Conservation (phyloP, 2,113 vertebrate genomes). For the Cynocephalus volans region DNA sequence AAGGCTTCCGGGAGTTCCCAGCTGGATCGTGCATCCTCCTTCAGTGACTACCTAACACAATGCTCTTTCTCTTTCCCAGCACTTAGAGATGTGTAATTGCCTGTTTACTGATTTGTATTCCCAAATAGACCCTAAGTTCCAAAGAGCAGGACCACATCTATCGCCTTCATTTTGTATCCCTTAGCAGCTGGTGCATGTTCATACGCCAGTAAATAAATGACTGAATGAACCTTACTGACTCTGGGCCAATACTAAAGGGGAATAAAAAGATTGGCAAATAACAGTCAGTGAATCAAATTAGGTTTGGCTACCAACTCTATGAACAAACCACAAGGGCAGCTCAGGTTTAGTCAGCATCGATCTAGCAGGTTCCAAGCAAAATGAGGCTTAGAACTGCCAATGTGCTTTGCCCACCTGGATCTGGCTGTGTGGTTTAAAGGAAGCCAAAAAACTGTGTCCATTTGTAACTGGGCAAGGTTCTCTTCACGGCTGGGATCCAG, state of each 20-base stretch:
- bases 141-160: not conserved
- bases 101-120: not conserved
- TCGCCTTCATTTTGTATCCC: not conserved
- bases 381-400: not conserved
- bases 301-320: not conserved
- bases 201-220: conserved; percentile 1
- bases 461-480: not conserved
- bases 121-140: not conserved
- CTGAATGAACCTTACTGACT: not conserved
- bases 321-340: not conserved
- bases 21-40: not conserved
- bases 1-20: not conserved
- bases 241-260: not conserved
- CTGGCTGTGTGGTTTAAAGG: not conserved
- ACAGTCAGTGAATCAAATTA: not conserved
- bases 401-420: not conserved
- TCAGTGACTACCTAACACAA: not conserved
- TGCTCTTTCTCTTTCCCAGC: not conserved
- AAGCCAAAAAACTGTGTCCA: not conserved
- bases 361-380: not conserved
- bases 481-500: not conserved
- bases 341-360: not conserved
- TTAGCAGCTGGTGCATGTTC: not conserved
- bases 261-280: not conserved
- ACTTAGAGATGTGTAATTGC: not conserved